Base-by-base conservation (phyloP, 2,888 invertebrate genomes). In the Drosophila diplacantha region DNA sequence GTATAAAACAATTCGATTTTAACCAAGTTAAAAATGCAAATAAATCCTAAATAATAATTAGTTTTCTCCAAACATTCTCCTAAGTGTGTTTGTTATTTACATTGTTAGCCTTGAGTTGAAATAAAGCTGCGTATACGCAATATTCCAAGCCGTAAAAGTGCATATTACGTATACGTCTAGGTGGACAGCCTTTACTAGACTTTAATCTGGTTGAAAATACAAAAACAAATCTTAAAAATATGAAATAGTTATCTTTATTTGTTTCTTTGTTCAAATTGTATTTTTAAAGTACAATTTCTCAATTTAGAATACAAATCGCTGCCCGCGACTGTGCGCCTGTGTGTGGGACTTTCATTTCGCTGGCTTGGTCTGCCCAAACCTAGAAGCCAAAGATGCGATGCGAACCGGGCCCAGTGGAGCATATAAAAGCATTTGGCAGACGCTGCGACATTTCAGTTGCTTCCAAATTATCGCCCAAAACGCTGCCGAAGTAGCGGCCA, bases 361-460 rank as follows among this genome's bases (percentile, higher is more conserved):
- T 67, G 66, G 50, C 47, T 47, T 16, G 20, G 29, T 31, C 29
- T 55, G 50, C 58, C 67, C 67, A 52, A 65, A 66, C 67, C 67
- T 60, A 68, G 63, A 54, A 53, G 52, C 53, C 62, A 61, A 72
- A 61, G 61, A 61, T 61, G 61, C 61, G 61, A 29, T 50, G 51
- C 61, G 62, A 71, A 44, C 61, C 62, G 59, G 43, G 51, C 46
- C 59, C 71, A 68, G 37, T 57, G 41, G 67, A 79, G 70, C 84
- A 69, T 80, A 80, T 80, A 80, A 80, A 80, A 80, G 80, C 74
- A 62, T 39, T 64, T 61, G 49, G 41, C 57, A 67, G 62, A 55
- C 68, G 64, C 64, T 58, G 58, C 67, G 41, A 65, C 56, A 74
- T 79, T 83, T 80, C 84, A 80, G 80, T 80, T 81, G 82, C 74